Conservation (phyloP, 2,888 invertebrate species). For the Stegana nigrithorax region DNA sequence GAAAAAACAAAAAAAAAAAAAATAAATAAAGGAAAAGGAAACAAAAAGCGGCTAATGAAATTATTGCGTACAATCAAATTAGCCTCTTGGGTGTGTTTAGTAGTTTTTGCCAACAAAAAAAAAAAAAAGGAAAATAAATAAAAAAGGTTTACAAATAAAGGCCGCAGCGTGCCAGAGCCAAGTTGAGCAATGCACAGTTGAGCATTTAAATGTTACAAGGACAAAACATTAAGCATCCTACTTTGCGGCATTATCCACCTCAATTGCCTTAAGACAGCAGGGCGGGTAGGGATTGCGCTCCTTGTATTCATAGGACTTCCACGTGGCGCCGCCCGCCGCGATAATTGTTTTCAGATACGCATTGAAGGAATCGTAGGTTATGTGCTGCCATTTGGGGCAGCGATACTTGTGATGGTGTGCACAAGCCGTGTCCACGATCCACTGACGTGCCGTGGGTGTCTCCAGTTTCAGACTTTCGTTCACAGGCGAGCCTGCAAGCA, state of each 20-base stretch:
- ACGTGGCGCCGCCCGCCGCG: background rate
- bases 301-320: slow-evolving; percentile 4
- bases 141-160: too few species aligned
- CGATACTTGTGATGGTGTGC: slow-evolving; percentile 34
- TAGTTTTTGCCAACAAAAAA: too few species aligned
- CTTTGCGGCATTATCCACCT: too few species aligned
- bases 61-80: slow-evolving; percentile 51
- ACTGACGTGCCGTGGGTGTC: slow-evolving; percentile 7
- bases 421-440: slow-evolving; percentile 26
- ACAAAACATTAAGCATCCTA: too few species aligned
- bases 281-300: slow-evolving; percentile 1
- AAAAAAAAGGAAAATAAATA: too few species aligned
- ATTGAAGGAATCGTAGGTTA: slow-evolving; percentile 41
- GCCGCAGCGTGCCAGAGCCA: too few species aligned
- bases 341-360: slow-evolving; percentile 35
- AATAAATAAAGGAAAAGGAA: background rate
- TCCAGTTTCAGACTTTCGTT: slow-evolving; percentile 3
- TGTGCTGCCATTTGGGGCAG: slow-evolving; percentile 30
- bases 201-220: too few species aligned
- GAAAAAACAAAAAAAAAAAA: too few species aligned
- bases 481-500: slow-evolving; percentile 3
- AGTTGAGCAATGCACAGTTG: too few species aligned
- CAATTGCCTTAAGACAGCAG: too few species aligned
- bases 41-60: slow-evolving; percentile 42
- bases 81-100: slow-evolving; percentile 45